Base-by-base conservation (phyloP, 2,797 vertebrate genomes). In the Sebastes steindachneri region DNA sequence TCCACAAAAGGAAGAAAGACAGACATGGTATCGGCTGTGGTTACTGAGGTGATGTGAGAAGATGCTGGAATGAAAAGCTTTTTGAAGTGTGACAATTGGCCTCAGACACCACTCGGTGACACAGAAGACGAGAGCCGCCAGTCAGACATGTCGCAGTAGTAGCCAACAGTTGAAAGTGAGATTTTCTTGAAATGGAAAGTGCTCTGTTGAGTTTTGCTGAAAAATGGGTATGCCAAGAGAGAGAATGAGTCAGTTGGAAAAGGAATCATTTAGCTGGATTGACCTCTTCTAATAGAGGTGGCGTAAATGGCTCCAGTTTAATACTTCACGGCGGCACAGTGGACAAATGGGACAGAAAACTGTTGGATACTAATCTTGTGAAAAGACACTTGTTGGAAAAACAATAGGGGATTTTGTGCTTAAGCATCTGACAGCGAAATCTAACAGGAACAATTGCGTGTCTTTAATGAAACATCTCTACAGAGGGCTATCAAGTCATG, bases 401-500 rank as follows among this genome's bases (percentile, higher is more conserved):
- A 70, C 73, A 79, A 33, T 17, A 53, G 9, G 68, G 60, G 78
- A 57, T 29, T 80, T 67, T 41, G 55, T 53, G 7, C 37, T 57
- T 7, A 69, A 63, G 26, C 5, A 69, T 76, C 62, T 86, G 76
- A 77, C 66, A 62, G 77, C 48, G 31, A 74, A 84, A 77, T 78
- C 84, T 81, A 73, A 88, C 78, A 89, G 72, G 66, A 87, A 83
- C 76, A 85, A 83, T 87, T 88, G 79, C 25, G 35, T 14, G 48
- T 68, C 73, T 81, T 45, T 79, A 86, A 90, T 89, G 82, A 84
- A 85, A 88, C 72, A 48, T 83, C 23, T 86, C 78, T 65, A 35
- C 41, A 68, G 54, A 63, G 59, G 63, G 64, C 54, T 70, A 72
- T 84, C 71, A 65, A 77, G 78, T 74, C 80, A 73, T 45, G 83